These are phyloP conservation scores for Theretra japonica DNA, from an alignment of 2,888 invertebrate species.

Conservation along the genomic window DNA sequence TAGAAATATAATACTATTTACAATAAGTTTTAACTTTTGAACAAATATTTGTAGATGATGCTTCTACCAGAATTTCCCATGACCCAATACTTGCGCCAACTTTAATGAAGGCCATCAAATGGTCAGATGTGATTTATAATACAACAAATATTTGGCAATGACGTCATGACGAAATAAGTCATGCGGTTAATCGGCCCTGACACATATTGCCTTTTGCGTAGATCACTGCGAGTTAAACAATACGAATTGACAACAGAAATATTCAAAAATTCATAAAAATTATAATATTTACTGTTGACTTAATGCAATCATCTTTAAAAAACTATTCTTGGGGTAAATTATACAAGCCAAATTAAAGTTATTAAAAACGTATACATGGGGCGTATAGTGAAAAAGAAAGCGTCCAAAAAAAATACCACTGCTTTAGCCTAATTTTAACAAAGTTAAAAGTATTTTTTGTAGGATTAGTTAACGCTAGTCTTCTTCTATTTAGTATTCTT, in stretches of 20 bases:
- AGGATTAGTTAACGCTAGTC: too few relatives aligned
- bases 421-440: too few relatives aligned
- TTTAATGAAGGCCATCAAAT: slow-evolving; percentile 2
- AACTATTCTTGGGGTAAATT: not conserved
- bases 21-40: not conserved
- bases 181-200: slow-evolving; percentile 21
- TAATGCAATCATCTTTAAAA: not conserved
- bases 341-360: too few relatives aligned
- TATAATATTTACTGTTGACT: not conserved
- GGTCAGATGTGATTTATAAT: slow-evolving; percentile 7
- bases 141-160: not conserved
- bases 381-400: too few relatives aligned
- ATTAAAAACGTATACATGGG: too few relatives aligned
- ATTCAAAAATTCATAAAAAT: not conserved
- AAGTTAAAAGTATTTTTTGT: too few relatives aligned
- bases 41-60: not conserved
- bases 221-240: not conserved
- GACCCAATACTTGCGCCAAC: slow-evolving; percentile 1
- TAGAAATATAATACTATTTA: too few relatives aligned
- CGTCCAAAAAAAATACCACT: too few relatives aligned
- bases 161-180: slow-evolving; percentile 21
- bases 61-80: not conserved
- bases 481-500: too few relatives aligned
- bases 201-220: not conserved
- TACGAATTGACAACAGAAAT: not conserved